Evolutionary conservation across 2,888 invertebrate genomes (phyloP), one percentile per base, ranked within the genome.

Genomic region (Hydriomena furcata): DNA sequence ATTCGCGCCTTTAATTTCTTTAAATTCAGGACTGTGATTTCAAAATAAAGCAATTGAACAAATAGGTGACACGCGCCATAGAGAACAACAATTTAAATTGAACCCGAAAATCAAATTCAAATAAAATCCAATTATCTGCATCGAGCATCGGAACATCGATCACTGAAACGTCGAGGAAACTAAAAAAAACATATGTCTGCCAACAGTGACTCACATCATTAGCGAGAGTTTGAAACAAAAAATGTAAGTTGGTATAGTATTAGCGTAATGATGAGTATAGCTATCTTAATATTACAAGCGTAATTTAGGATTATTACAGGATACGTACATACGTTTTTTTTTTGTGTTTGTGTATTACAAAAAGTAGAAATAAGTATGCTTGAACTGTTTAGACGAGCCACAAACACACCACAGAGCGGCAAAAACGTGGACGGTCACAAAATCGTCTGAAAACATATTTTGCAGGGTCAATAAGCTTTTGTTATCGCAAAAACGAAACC

Each of bases 301-400:
- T 31, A 36, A 52, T 55, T 52, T 42, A 44, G 27, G 21, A 45
- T 47, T 34, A 52, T 58, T 55, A 55, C 49, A 31, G 27, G 43
- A 32, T 13, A 42, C 30, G 24, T 12, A 8, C 25, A 8, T 31
- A 34, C 13, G 8, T 30, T 42, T 17, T 42, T 48, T 36, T 36
- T 23, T 34, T 7, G 5, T 23, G 5, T 28, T 27, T 28, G 11
- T 42, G 27, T 36, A 17, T 43, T 13, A 17, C n/a, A n/a, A n/a
- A n/a, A n/a, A n/a, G n/a, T n/a, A n/a, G n/a, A n/a, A n/a, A n/a
- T n/a, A n/a, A n/a, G n/a, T n/a, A n/a, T n/a, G n/a, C n/a, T n/a
- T n/a, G n/a, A n/a, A n/a, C n/a, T n/a, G n/a, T n/a, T n/a, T n/a
- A n/a, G n/a, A n/a, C n/a, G n/a, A n/a, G n/a, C n/a, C n/a, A n/a